Evolutionary conservation across 2,888 invertebrate genomes (phyloP).

Genomic region (Frankliniella intonsa): DNA sequence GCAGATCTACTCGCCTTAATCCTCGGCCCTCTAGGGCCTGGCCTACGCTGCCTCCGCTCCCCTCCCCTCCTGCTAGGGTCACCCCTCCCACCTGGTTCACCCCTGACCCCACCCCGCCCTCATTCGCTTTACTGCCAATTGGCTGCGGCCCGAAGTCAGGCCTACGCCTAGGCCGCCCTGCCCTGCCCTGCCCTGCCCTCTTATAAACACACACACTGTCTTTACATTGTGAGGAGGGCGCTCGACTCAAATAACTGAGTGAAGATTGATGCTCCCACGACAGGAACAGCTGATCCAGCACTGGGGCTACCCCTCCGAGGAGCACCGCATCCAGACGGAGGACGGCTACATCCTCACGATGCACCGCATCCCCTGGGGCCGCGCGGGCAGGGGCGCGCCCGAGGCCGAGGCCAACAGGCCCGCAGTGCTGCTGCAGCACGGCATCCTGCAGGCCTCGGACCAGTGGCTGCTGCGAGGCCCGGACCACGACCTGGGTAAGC

Average conservation of each 20-base stretch:
- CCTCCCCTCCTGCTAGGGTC: too few species aligned
- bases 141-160: background rate
- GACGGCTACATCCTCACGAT: slow-evolving; percentile 60
- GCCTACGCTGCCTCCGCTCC: too few species aligned
- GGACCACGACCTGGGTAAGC: background rate
- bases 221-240: too few species aligned
- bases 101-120: background rate
- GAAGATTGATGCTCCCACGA: background rate
- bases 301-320: slow-evolving; percentile 52
- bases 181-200: too few species aligned
- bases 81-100: background rate
- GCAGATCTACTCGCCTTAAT: background rate
- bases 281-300: slow-evolving; percentile 51
- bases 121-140: background rate
- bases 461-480: slow-evolving; percentile 16
- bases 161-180: too few species aligned
- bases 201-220: too few species aligned
- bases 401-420: background rate
- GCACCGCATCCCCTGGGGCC: slow-evolving; percentile 56
- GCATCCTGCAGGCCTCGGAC: background rate
- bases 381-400: slow-evolving; percentile 41
- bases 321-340: slow-evolving; percentile 51
- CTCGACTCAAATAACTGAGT: too few species aligned
- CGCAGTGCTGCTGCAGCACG: background rate
- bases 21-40: background rate